Base-by-base conservation (phyloP, 64 coral and sea anemone genomes). In the Platygyra sinensis region DNA sequence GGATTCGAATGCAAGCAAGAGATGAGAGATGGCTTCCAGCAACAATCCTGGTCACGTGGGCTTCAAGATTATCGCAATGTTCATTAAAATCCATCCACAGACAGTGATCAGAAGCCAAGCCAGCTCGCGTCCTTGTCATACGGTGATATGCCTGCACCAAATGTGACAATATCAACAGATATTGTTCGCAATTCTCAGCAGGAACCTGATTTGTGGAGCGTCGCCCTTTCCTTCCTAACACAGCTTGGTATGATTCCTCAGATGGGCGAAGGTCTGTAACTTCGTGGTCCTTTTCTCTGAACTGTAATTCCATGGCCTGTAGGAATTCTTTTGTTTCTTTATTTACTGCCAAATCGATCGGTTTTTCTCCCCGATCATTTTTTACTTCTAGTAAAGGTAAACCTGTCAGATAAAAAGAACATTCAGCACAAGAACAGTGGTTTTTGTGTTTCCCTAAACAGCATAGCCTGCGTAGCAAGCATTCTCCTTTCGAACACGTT, bases 161-260 rank as follows among this genome's bases (percentile, higher is more conserved):
- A 55, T 92, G 90, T 4, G 90, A 78, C 39, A 92, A 18, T 61
- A 92, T 76, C 73, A 92, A 87, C 1, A 86, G 15, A 60, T 79
- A 92, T 11, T 77, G 52, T 16, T 92, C 75, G 36, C 81, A 92
- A 16, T 86, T 61, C 14, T 63, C 87, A 42, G 85, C 18, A 19
- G 87, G 36, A 7, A 89, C 63, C 30, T 78, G 32, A 50, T 29
- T 78, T 0, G 52, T 64, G 24, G 27, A 30, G 64, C 42, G 39
- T 31, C 74, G n/a, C 10, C 74, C 87, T 65, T 78, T 57, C 10
- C 54, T 76, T 67, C 57, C 57, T 19, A 73, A 73, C 11, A 87
- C 17, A 5, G 24, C 83, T 39, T 27, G 69, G 29, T 54, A 79
- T 4, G 9, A 22, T 49, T 90, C 71, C 67, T 86, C 82, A 19